These are phyloP conservation scores for Holacanthus passer DNA, from an alignment of 2,113 vertebrate genomes.

Conservation along the genomic window DNA sequence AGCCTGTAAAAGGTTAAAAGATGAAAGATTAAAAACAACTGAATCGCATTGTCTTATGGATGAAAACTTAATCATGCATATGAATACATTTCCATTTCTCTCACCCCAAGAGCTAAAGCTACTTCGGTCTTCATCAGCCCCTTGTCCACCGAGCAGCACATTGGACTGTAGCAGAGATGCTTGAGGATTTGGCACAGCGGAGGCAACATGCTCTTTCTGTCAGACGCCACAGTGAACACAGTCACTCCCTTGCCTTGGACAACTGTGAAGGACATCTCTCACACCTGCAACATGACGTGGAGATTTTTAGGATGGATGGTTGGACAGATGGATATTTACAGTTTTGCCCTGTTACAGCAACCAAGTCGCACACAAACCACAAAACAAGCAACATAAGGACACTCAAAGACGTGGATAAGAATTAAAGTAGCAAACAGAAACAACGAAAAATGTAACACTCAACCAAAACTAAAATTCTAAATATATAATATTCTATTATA, in stretches of 20 bases:
- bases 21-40: not conserved
- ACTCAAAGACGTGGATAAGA: not conserved
- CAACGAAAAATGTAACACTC: not conserved
- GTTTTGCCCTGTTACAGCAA: not conserved
- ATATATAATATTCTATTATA: not conserved
- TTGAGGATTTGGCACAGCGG: slow-evolving; percentile 54
- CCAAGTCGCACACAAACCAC: not conserved
- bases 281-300: not conserved
- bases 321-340: not conserved
- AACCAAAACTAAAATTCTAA: not conserved
- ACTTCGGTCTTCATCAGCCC: not conserved
- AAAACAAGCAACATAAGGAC: not conserved
- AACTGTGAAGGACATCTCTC: slow-evolving; percentile 52
- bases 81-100: not conserved
- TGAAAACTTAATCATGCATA: not conserved
- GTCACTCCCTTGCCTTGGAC: slow-evolving; percentile 41
- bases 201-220: slow-evolving; percentile 47
- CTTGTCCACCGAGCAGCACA: slow-evolving; percentile 28
- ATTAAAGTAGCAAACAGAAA: not conserved
- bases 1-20: slow-evolving; percentile 55
- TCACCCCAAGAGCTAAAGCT: slow-evolving; percentile 69
- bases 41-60: not conserved
- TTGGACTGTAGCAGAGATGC: slow-evolving; percentile 56
- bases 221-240: slow-evolving; percentile 33
- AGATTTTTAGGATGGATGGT: not conserved